phyloP scores from a whole-genome alignment of 1,140 invertebrate species.

The Hydropsyche tenuis region DNA sequence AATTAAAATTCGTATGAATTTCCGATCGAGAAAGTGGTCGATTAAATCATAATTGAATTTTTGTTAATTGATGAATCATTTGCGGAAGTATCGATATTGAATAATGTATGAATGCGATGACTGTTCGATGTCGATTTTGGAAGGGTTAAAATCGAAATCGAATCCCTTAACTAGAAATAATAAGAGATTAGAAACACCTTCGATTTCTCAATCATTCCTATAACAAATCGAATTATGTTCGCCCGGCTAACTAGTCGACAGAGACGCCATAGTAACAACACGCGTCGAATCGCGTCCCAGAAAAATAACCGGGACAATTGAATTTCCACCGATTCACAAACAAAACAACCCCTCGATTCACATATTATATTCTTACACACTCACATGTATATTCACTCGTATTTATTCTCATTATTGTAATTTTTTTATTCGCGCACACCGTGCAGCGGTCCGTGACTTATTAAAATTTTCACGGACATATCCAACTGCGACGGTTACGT shows the following conservation, averaged over 20 bases:
- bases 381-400: neutral
- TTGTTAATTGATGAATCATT: too few species aligned
- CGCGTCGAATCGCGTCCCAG: constrained; percentile 37
- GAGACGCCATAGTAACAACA: constrained; percentile 11
- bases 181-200: constrained; percentile 17
- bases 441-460: constrained; percentile 49
- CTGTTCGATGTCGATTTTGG: too few species aligned
- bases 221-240: constrained; percentile 16
- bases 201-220: constrained; percentile 19
- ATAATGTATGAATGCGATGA: too few species aligned
- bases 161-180: too few species aligned
- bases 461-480: constrained; percentile 49
- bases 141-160: too few species aligned
- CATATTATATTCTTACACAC: neutral
- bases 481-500: constrained; percentile 50
- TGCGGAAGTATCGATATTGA: too few species aligned
- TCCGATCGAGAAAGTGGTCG: too few species aligned
- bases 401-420: constrained; percentile 33
- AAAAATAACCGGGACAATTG: constrained; percentile 42
- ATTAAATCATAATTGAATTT: too few species aligned
- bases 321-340: constrained; percentile 38
- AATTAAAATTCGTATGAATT: too few species aligned
- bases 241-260: constrained; percentile 5
- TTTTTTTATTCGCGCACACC: constrained; percentile 18
- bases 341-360: constrained; percentile 7